Conservation (phyloP, 2,797 vertebrate genomes). For the Artibeus jamaicensis region DNA sequence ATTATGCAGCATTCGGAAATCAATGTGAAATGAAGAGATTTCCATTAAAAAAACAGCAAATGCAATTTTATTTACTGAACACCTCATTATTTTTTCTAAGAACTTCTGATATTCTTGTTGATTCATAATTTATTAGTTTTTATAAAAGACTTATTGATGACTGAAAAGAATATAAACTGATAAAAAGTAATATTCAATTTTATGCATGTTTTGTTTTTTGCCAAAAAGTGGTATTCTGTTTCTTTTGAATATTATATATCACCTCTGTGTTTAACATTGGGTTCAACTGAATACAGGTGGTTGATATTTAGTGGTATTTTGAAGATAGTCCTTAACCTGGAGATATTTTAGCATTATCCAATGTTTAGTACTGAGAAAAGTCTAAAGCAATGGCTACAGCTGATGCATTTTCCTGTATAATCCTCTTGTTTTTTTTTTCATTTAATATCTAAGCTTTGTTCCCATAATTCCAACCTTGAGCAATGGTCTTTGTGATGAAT, state of each 20-base stretch:
- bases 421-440: not conserved
- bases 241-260: not conserved
- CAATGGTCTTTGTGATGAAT: not conserved
- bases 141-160: not conserved
- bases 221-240: not conserved
- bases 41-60: not conserved
- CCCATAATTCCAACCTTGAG: not conserved
- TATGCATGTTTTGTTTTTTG: not conserved
- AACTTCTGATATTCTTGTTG: not conserved
- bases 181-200: not conserved
- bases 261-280: not conserved
- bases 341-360: not conserved
- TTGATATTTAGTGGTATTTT: not conserved
- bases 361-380: not conserved
- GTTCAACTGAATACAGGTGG: not conserved
- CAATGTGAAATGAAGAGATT: not conserved
- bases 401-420: not conserved
- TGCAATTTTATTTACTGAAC: not conserved
- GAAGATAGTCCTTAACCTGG: not conserved
- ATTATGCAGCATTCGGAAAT: not conserved
- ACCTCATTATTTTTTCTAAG: not conserved
- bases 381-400: not conserved
- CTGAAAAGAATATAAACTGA: not conserved
- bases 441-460: not conserved
- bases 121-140: not conserved